A percentile compares a stretch with the other conserved stretches of the same genome.
Evolutionary conservation across 2,888 invertebrate species (phyloP).

Genomic region (Caenorhabditis zanzibari): DNA sequence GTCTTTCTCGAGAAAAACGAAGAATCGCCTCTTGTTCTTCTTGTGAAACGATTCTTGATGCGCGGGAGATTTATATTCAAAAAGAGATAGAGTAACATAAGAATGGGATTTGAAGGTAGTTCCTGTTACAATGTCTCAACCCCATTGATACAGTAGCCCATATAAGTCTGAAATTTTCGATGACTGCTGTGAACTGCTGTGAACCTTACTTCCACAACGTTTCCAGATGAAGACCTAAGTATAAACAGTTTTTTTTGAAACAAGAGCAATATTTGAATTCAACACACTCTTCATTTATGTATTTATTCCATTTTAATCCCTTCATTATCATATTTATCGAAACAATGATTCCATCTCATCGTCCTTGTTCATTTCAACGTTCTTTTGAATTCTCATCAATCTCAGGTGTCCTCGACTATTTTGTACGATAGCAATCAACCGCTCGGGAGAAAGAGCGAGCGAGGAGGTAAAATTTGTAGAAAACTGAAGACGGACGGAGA

Average conservation of each 20-base stretch:
- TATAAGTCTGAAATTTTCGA: too few species aligned
- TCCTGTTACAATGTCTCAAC: too few species aligned
- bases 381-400: constrained; percentile 57
- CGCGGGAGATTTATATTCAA: constrained; percentile 1
- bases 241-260: too few species aligned
- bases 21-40: constrained; percentile 16
- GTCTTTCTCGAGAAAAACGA: constrained; percentile 21
- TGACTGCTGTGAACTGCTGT: too few species aligned
- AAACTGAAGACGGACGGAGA: constrained; percentile 13
- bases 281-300: background rate
- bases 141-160: too few species aligned
- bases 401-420: constrained; percentile 39
- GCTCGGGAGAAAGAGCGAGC: background rate
- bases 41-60: constrained; percentile 31
- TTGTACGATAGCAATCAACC: constrained; percentile 52
- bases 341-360: background rate
- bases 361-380: constrained; percentile 42
- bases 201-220: too few species aligned
- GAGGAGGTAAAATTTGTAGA: constrained; percentile 36
- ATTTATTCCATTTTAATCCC: background rate
- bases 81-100: background rate
- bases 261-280: too few species aligned
- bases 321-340: constrained; percentile 11
- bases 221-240: background rate
- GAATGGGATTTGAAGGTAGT: background rate